These are phyloP conservation scores for Dioctria rufipes DNA, from an alignment of 2,888 invertebrate species.

Conservation along the genomic window DNA sequence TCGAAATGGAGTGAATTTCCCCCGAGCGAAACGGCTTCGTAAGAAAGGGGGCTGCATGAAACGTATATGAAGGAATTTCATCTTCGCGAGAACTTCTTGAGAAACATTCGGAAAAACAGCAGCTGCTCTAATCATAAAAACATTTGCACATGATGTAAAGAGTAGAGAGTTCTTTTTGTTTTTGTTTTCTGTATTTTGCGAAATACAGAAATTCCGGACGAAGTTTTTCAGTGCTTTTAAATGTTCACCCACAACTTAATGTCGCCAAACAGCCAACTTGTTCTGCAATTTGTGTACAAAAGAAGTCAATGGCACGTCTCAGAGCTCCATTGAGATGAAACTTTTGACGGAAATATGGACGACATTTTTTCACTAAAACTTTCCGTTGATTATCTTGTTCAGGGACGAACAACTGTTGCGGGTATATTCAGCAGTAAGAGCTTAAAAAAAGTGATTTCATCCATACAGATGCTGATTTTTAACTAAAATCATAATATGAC, in stretches of 20 bases:
- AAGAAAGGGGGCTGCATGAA: not conserved
- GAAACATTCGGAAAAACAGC: not conserved
- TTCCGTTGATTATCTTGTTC: too few relatives aligned
- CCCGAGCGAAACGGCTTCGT: not conserved
- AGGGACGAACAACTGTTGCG: too few relatives aligned
- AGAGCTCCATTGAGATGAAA: too few relatives aligned
- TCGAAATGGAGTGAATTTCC: slow-evolving; percentile 25
- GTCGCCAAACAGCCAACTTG: slow-evolving; percentile 3
- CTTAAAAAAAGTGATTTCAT: too few relatives aligned
- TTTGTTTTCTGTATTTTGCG: not conserved
- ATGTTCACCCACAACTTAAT: too few relatives aligned
- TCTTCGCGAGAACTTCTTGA: not conserved
- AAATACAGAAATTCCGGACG: slow-evolving; percentile 39
- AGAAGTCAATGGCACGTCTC: too few relatives aligned
- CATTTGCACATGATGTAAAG: slow-evolving; percentile 32
- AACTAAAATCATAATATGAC: too few relatives aligned
- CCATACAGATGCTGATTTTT: too few relatives aligned
- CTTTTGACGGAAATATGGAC: too few relatives aligned
- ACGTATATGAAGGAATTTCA: not conserved
- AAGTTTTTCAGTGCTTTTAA: slow-evolving; percentile 20
- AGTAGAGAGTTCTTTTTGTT: not conserved
- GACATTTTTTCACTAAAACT: too few relatives aligned
- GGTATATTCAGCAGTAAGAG: too few relatives aligned
- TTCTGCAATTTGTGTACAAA: too few relatives aligned
- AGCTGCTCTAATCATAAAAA: slow-evolving; percentile 30